Conservation (phyloP, 1,140 invertebrate species). For the Helicoverpa zea region DNA sequence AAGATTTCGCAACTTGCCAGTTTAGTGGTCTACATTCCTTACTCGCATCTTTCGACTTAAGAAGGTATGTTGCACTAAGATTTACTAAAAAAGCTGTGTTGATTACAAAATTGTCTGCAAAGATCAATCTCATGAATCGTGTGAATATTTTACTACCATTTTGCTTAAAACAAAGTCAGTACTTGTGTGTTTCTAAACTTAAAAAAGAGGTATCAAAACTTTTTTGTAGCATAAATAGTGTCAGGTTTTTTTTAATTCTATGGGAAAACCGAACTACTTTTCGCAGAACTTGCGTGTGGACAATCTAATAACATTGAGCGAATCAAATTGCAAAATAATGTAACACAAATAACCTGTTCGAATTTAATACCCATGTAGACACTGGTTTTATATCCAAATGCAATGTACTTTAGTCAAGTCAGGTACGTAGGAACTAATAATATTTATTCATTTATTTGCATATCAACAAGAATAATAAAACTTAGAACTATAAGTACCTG, state of each 20-base stretch:
- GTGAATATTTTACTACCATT: too few species aligned
- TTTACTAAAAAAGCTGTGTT: neutral
- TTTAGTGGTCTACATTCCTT: slow-evolving; percentile 16
- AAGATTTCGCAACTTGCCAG: slow-evolving; percentile 8
- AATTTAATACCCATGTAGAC: slow-evolving; percentile 41
- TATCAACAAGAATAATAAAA: neutral
- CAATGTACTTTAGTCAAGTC: slow-evolving; percentile 18
- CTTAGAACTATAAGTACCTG: too few species aligned
- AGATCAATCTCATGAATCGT: neutral
- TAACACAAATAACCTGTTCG: slow-evolving; percentile 35
- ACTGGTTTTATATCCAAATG: slow-evolving; percentile 39
- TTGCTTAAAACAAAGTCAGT: neutral
- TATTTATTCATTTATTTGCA: neutral
- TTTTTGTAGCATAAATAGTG: too few species aligned
- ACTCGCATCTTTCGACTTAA: slow-evolving; percentile 9
- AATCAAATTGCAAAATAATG: slow-evolving; percentile 44
- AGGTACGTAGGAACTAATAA: neutral
- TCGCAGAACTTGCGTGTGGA: slow-evolving; percentile 9
- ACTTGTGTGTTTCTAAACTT: too few species aligned
- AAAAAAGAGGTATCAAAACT: too few species aligned
- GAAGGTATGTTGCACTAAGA: slow-evolving; percentile 16
- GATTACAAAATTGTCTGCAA: slow-evolving; percentile 2
- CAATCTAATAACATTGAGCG: slow-evolving; percentile 9
- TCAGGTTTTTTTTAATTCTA: too few species aligned
- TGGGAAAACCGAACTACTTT: neutral